Base-by-base conservation (phyloP, 2,888 invertebrate genomes). In the Eustalomyia histrio region DNA sequence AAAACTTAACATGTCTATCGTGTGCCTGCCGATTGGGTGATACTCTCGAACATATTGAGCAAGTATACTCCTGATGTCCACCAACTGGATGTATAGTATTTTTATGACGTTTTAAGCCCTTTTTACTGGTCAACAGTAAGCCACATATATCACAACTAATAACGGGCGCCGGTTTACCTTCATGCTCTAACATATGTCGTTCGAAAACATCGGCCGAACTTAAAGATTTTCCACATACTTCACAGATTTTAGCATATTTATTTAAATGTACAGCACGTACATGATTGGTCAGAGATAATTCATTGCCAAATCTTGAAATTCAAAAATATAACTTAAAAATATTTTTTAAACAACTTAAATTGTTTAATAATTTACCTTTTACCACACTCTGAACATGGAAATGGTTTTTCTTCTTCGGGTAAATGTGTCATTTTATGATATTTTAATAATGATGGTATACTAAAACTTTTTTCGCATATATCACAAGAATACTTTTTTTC, bases 191-290 rank as follows among this genome's bases (percentile, higher is more conserved):
- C 85, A 87, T 87, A 83, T 89, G 89, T 0, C 87, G 85, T 43
- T 82, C 85, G 60, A 89, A 84, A 21, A 86, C 86, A 35, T 86
- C 87, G 0, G 85, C 83, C 0, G 88, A 88, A 0, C 87, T 84
- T 53, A 90, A 84, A 0, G 87, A 85, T 73, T 89, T 89, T 2
- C 90, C 89, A 18, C 89, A 90, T 21, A 89, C 86, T 58, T 90
- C 88, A 78, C 89, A 90, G 18, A 89, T 86, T 83, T 88, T 89
- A 9, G 87, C 87, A 72, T 89, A 89, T 14, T 85, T 84, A 61
- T 88, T 86, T 53, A 89, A 83, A 76, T 89, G 89, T 18, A 88
- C 88, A 35, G 86, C 79, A 35, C 86, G 86, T 0, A 86, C 80
- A 53, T 89, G 89, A 16, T 87, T 87, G 52, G 85, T 85, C 85